These are phyloP conservation scores for Grammomys surdaster DNA, from an alignment of 2,113 vertebrate species.

Conservation along the genomic window DNA sequence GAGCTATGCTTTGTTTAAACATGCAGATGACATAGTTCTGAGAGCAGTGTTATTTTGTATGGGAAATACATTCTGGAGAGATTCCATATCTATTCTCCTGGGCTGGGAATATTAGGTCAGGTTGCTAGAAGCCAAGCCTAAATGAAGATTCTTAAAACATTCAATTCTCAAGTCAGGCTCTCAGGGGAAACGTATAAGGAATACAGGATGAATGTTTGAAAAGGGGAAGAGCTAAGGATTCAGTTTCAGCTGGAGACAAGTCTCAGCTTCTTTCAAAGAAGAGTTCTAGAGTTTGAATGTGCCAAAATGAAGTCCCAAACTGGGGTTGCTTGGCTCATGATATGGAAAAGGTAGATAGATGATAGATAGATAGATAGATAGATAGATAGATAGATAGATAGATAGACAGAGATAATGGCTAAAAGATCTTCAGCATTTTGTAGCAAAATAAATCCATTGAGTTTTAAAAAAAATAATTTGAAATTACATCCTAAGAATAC, in stretches of 20 bases:
- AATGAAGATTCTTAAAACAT: not conserved
- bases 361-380: no score
- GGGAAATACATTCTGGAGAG: not conserved
- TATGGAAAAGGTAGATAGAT: not conserved
- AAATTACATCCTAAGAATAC: not conserved
- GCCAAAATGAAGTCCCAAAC: not conserved
- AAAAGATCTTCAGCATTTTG: not conserved
- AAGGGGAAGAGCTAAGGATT: not conserved
- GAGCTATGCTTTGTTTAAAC: slow-evolving; percentile 18
- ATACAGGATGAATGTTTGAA: not conserved
- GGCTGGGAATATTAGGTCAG: not conserved
- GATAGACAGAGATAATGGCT: not conserved
- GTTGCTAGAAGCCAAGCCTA: not conserved
- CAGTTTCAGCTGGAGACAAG: not conserved
- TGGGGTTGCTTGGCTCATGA: not conserved
- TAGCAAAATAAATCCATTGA: not conserved
- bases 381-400: no score
- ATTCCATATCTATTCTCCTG: not conserved
- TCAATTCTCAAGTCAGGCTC: not conserved
- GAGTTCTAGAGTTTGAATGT: not conserved
- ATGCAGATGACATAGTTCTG: not conserved
- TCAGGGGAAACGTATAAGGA: not conserved
- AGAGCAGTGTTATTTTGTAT: not conserved
- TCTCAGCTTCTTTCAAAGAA: not conserved
- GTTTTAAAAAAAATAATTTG: not conserved